Evolutionary conservation across 2,113 vertebrate species (phyloP).

Genomic region (Petromus typicus): DNA sequence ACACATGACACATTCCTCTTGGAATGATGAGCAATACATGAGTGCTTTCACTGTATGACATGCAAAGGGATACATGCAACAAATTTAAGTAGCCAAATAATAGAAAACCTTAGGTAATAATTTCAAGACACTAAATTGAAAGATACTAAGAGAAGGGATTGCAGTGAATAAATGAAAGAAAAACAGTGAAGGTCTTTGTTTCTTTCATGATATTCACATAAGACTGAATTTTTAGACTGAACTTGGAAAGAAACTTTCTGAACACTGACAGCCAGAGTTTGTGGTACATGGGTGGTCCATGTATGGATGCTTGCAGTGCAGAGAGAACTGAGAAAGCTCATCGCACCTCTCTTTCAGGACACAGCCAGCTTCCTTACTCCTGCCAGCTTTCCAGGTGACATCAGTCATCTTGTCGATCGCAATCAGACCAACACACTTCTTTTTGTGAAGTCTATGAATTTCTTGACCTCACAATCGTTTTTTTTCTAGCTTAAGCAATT

Average conservation of each 20-base stretch:
- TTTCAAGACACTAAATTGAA: background rate
- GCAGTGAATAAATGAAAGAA: background rate
- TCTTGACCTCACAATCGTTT: background rate
- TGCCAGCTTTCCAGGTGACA: background rate
- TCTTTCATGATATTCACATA: background rate
- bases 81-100: background rate
- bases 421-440: background rate
- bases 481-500: constrained; percentile 8
- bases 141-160: background rate
- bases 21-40: background rate
- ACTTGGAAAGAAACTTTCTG: background rate
- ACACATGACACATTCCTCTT: background rate
- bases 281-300: background rate
- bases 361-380: background rate
- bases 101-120: background rate
- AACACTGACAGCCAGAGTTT: background rate
- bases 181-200: background rate
- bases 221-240: background rate
- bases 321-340: background rate
- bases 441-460: background rate
- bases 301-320: fast-evolving
- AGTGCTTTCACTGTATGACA: background rate
- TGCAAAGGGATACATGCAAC: background rate
- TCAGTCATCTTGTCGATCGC: background rate
- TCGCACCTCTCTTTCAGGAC: background rate